A percentile compares a stretch with the other conserved stretches of the same genome.
Conservation (phyloP, 2,113 vertebrate genomes). For the Heliornis fulica region DNA sequence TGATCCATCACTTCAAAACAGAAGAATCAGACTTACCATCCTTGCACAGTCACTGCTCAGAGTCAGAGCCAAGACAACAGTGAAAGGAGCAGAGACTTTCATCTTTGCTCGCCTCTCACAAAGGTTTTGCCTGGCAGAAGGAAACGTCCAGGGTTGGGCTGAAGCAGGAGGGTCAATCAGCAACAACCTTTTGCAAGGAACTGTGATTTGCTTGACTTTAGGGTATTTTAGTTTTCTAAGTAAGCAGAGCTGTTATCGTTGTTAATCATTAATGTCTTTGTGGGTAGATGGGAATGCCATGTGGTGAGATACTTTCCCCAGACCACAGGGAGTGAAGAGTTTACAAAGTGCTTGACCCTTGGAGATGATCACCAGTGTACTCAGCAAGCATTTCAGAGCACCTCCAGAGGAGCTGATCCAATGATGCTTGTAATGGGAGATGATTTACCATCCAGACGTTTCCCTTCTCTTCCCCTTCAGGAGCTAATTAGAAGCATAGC, state of each 20-base stretch:
- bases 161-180: neutral
- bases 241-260: neutral
- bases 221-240: constrained; percentile 43
- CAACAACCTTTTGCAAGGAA: neutral
- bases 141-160: neutral
- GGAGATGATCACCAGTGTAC: neutral
- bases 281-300: neutral
- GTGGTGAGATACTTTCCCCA: neutral
- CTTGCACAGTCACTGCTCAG: constrained; percentile 19
- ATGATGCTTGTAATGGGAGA: neutral
- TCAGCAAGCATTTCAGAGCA: neutral
- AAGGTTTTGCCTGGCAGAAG: neutral
- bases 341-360: neutral
- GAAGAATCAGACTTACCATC: constrained; percentile 52
- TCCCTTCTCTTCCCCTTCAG: neutral
- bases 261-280: constrained; percentile 67
- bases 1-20: neutral
- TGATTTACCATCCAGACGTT: neutral
- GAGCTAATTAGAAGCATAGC: neutral
- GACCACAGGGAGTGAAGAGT: neutral
- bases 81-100: constrained; percentile 21
- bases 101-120: neutral
- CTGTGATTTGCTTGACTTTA: constrained; percentile 10
- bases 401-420: neutral
- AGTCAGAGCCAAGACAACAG: constrained; percentile 39